A percentile compares a stretch with the other conserved stretches of the same genome.
Conservation (phyloP, 2,888 invertebrate species). For the Gortyna flavago region DNA sequence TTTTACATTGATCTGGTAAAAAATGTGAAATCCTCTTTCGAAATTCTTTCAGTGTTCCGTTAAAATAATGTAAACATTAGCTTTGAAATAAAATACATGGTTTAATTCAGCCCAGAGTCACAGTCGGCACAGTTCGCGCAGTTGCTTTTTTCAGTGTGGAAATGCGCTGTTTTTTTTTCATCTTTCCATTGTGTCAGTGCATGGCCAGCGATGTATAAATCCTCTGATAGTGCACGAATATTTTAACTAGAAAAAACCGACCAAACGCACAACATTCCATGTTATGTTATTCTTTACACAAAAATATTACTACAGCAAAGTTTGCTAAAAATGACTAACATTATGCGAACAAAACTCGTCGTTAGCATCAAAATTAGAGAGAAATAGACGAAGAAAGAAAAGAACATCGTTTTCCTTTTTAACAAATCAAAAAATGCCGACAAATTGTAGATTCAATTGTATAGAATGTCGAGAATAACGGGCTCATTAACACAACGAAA, state of each 20-base stretch:
- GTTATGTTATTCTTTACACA: conserved; percentile 67
- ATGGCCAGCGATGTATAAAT: conserved; percentile 85
- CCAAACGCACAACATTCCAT: conserved; percentile 70
- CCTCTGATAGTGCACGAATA: conserved; percentile 84
- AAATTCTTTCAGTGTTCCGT: conserved; percentile 25
- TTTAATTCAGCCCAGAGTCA: conserved; percentile 63
- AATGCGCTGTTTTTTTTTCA: conserved; percentile 85
- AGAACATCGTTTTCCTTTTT: conserved; percentile 49
- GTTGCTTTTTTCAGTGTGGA: conserved; percentile 71
- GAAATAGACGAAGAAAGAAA: conserved; percentile 35
- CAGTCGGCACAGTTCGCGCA: conserved; percentile 65
- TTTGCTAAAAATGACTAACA: conserved; percentile 25
- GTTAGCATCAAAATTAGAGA: conserved; percentile 31
- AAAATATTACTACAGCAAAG: conserved; percentile 39
- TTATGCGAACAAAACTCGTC: conserved; percentile 29
- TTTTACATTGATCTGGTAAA: conserved; percentile 10
- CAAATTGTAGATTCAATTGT: conserved; percentile 71
- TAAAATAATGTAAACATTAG: conserved; percentile 62
- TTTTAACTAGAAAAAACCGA: conserved; percentile 80
- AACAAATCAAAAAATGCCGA: conserved; percentile 56
- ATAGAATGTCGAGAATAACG: conserved; percentile 70
- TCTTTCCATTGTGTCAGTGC: conserved; percentile 83
- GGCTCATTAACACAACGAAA: conserved; percentile 79
- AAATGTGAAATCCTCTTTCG: conserved; percentile 9
- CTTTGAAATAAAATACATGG: conserved; percentile 55